These are phyloP conservation scores for Notolabrus celidotus DNA, from an alignment of 2,797 vertebrate genomes.

Conservation along the genomic window DNA sequence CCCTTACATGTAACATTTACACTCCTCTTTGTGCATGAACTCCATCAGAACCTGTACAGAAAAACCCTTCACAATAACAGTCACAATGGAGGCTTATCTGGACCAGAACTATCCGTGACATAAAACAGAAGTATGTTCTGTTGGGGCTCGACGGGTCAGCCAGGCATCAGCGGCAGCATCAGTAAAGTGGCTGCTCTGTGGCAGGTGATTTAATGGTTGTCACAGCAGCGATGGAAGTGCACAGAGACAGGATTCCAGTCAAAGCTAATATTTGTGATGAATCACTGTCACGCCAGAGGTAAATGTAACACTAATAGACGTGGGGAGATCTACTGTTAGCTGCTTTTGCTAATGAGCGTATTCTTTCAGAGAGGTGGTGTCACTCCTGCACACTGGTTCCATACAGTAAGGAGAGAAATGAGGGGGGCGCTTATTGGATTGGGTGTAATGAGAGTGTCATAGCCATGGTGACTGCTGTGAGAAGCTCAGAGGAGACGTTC, in stretches of 20 bases:
- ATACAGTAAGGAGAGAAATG: slow-evolving; percentile 72
- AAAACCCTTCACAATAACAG: slow-evolving; percentile 10
- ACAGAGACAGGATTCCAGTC: slow-evolving; percentile 82
- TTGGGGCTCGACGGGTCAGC: slow-evolving; percentile 57
- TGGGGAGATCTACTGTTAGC: slow-evolving; percentile 79
- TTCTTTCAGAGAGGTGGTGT: slow-evolving; percentile 78
- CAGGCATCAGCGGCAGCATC: slow-evolving; percentile 71
- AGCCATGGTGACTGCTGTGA: slow-evolving; percentile 41
- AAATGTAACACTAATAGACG: slow-evolving; percentile 84
- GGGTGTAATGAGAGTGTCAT: slow-evolving; percentile 72
- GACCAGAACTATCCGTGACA: slow-evolving; percentile 62
- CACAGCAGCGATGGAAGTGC: slow-evolving; percentile 75
- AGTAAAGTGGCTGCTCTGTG: slow-evolving; percentile 69
- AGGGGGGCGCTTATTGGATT: slow-evolving; percentile 68
- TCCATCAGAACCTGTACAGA: slow-evolving; percentile 4
- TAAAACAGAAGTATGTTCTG: slow-evolving; percentile 67
- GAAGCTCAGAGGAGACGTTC: slow-evolving; percentile 46
- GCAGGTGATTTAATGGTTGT: slow-evolving; percentile 85
- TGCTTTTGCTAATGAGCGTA: slow-evolving; percentile 79
- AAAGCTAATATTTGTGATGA: slow-evolving; percentile 84
- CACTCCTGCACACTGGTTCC: slow-evolving; percentile 66
- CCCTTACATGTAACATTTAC: slow-evolving; percentile 31
- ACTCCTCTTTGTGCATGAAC: slow-evolving; percentile 12
- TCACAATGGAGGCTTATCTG: slow-evolving; percentile 28
- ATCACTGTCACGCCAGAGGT: slow-evolving; percentile 80